These are phyloP conservation scores for Caenorhabditis sp. DNA, from an alignment of 2,888 invertebrate species.

Conservation along the genomic window DNA sequence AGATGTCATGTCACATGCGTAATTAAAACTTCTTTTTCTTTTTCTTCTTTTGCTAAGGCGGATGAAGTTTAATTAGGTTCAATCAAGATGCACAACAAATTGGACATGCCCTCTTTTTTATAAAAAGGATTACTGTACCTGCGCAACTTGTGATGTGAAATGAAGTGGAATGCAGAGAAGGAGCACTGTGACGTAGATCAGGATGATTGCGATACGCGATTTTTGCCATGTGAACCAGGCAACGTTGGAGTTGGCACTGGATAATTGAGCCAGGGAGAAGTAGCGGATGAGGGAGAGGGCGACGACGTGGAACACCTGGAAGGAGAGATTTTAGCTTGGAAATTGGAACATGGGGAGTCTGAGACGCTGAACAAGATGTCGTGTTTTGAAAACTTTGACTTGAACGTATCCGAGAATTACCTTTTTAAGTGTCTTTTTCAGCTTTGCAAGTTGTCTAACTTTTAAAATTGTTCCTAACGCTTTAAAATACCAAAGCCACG, in stretches of 20 bases:
- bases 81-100: slow-evolving; percentile 16
- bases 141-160: slow-evolving; percentile 59
- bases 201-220: slow-evolving; percentile 44
- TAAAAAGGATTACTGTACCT: slow-evolving; percentile 22
- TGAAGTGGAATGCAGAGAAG: slow-evolving; percentile 62
- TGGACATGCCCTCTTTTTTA: neutral
- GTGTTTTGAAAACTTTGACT: no score
- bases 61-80: slow-evolving; percentile 25
- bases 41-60: neutral
- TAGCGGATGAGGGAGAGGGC: slow-evolving; percentile 66
- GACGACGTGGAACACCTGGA: slow-evolving; percentile 65
- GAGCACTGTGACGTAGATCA: slow-evolving; percentile 59
- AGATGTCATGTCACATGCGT: neutral
- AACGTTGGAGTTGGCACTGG: slow-evolving; percentile 53
- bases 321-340: neutral
- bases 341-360: no score
- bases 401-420: no score
- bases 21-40: neutral
- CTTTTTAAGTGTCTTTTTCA: no score
- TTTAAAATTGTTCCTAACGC: no score
- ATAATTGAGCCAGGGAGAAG: slow-evolving; percentile 55
- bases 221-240: slow-evolving; percentile 66
- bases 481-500: no score
- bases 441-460: no score
- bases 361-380: no score